A percentile compares a stretch with the other conserved stretches of the same genome.
phyloP scores from a whole-genome alignment of 2,888 invertebrate species.

The Lepetodrilus schrolli region DNA sequence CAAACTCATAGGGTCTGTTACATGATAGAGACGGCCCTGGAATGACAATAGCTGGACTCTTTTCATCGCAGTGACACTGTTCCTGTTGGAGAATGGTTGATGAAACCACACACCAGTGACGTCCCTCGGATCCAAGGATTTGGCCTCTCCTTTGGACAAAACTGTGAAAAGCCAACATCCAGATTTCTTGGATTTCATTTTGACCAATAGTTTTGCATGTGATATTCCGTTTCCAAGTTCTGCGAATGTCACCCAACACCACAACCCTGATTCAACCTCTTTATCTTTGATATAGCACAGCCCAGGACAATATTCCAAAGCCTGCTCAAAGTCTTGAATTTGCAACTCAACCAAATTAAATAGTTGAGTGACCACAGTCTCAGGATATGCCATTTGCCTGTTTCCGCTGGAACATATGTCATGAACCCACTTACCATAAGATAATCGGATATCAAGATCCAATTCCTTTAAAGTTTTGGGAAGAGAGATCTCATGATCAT shows the following conservation, averaged over 20 bases:
- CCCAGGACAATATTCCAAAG: neutral
- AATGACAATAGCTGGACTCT: neutral
- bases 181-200: neutral
- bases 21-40: neutral
- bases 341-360: too few species aligned
- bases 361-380: too few species aligned
- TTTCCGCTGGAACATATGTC: neutral
- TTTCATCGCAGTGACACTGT: neutral
- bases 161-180: neutral
- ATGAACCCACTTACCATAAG: neutral
- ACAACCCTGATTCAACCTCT: neutral
- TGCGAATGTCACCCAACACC: slow-evolving; percentile 5
- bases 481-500: neutral
- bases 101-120: neutral
- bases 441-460: neutral
- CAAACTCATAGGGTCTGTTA: neutral
- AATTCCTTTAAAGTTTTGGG: neutral
- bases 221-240: slow-evolving; percentile 6
- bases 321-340: neutral
- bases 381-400: neutral
- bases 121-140: neutral
- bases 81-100: neutral
- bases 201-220: neutral
- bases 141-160: neutral
- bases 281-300: neutral